These are phyloP conservation scores for Agrotis exclamationis DNA, from an alignment of 2,888 invertebrate genomes.

Conservation along the genomic window DNA sequence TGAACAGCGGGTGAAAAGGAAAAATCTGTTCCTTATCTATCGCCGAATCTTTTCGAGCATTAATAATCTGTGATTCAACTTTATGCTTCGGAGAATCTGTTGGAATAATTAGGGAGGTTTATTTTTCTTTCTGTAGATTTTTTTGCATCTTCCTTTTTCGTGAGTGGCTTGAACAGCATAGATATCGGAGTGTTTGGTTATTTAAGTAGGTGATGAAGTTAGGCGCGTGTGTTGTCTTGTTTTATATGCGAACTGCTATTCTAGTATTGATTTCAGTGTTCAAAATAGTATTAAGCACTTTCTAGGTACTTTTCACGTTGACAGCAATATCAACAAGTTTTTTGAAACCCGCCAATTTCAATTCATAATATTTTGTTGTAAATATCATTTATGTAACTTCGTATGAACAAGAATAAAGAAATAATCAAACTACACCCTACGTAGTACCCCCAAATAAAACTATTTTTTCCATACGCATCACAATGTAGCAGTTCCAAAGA, in stretches of 20 bases:
- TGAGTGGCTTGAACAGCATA: not conserved
- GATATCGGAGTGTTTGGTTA: not conserved
- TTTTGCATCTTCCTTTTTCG: not conserved
- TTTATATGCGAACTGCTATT: not conserved
- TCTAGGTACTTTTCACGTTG: too few species aligned
- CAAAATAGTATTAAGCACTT: too few species aligned
- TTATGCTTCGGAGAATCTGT: conserved; percentile 41
- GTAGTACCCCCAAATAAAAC: too few species aligned
- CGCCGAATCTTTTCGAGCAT: conserved; percentile 51
- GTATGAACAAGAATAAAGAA: too few species aligned
- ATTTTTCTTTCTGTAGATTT: conserved; percentile 15
- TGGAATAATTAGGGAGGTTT: conserved; percentile 43
- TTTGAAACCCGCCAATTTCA: too few species aligned
- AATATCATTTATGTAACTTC: too few species aligned
- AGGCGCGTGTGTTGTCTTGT: not conserved
- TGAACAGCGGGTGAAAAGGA: conserved; percentile 39
- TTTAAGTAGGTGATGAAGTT: not conserved
- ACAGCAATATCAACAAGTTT: too few species aligned
- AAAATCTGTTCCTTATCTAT: conserved; percentile 48
- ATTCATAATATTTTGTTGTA: too few species aligned
- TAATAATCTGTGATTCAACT: conserved; percentile 56
- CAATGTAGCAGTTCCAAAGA: not conserved
- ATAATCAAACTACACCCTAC: too few species aligned
- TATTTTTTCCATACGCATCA: not conserved
- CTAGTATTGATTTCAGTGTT: too few species aligned